phyloP scores from a whole-genome alignment of 2,797 vertebrate species.

The Platyrinchus mystaceus region DNA sequence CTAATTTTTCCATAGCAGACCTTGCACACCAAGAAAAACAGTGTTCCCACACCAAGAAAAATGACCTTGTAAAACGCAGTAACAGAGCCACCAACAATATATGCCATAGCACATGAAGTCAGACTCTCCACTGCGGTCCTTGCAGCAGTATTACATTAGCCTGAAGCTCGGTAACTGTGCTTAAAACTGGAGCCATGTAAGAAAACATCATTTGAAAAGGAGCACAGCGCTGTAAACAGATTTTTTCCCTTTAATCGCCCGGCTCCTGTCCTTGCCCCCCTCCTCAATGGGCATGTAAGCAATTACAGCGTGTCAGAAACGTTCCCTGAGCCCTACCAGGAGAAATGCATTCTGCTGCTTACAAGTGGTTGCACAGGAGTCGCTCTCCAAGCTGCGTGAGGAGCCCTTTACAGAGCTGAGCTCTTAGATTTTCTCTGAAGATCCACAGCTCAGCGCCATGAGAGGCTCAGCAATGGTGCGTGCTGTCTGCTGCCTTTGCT shows the following conservation, averaged over 20 bases:
- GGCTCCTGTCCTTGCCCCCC: neutral
- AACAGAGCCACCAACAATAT: conserved; percentile 41
- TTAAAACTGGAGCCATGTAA: neutral
- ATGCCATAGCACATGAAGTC: conserved; percentile 6
- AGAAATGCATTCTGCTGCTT: neutral
- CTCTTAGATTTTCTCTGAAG: neutral
- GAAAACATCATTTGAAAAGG: neutral
- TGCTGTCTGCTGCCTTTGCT: neutral
- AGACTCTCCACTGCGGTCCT: neutral
- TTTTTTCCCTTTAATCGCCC: neutral
- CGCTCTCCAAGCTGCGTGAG: accelerated
- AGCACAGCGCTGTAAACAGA: neutral
- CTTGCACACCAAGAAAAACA: conserved; percentile 50
- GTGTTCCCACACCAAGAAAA: conserved; percentile 28
- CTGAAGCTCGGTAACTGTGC: neutral
- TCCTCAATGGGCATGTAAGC: neutral
- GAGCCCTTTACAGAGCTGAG: neutral
- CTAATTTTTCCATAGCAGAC: conserved; percentile 12
- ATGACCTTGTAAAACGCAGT: conserved; percentile 1
- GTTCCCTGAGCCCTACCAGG: neutral
- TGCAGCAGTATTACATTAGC: neutral
- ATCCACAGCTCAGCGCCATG: neutral
- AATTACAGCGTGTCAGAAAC: neutral
- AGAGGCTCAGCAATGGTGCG: neutral
- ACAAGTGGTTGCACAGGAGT: neutral